Evolutionary conservation across 1,140 invertebrate genomes (phyloP), one percentile per base, ranked within the genome.

Genomic region (Dendroctonus ponderosae): DNA sequence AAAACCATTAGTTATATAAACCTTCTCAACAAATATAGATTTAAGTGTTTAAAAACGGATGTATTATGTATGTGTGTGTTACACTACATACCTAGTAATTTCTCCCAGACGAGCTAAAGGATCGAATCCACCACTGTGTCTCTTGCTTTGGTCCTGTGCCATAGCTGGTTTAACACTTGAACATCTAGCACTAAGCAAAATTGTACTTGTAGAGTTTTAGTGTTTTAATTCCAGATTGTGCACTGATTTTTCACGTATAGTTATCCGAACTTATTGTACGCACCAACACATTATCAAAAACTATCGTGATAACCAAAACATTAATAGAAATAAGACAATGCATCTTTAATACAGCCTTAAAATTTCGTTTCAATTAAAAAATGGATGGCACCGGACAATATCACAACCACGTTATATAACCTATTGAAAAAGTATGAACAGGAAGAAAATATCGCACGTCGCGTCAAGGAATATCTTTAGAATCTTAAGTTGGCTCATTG

Each of bases 121-220:
- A 81, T 91, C 89, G 75, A 91, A 89, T 68, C 91, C 89, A 81
- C 91, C 88, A 75, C 89, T 91, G 74, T 91, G 80, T 70, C 89
- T 84, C 71, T 86, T 70, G 12, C 64, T 62, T 54, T 69, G 69
- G 15, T 70, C 72, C 43, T 74, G 71, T 1, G 61, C 62, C 72
- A 74, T 74, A 44, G 2, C 51, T 51, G 7, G 7, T 50, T 51
- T 56, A 38, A 26, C 37, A 43, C 44, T 37, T 56, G n/a, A 26
- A 26, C 26, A 3, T 26, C 26, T 37, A 9, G 15, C 37, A 44
- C 53, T 68, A 73, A 71, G 70, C 6, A 26, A 26, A 26, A 26
- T 39, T 6, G 43, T 26, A 26, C 26, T 26, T 26, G 26, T 1
- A 26, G 3, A 26, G 26, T 26, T 26, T 26, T 26, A 26, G 3